These are phyloP conservation scores for Leistus spinibarbis DNA, from an alignment of 2,888 invertebrate species.

Conservation along the genomic window DNA sequence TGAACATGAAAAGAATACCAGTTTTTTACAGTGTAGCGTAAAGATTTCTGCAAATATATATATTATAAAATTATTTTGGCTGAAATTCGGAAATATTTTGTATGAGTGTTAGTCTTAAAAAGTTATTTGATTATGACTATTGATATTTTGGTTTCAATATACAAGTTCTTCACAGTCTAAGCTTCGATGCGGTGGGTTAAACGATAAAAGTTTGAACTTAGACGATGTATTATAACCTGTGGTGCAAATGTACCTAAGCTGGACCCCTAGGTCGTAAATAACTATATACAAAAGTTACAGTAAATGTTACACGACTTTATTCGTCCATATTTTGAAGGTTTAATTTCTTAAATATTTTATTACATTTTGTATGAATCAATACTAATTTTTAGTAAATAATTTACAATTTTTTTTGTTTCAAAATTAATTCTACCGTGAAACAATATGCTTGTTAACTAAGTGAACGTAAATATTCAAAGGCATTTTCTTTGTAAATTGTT, in stretches of 20 bases:
- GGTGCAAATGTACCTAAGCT: slow-evolving; percentile 12
- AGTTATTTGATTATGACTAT: not conserved
- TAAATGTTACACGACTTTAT: slow-evolving; percentile 27
- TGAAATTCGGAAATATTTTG: not conserved
- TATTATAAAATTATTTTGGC: too few relatives aligned
- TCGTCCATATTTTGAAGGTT: too few relatives aligned
- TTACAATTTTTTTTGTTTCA: too few relatives aligned
- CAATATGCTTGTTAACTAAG: too few relatives aligned
- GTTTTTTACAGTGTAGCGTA: too few relatives aligned
- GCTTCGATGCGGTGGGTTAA: not conserved
- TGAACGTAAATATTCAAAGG: too few relatives aligned
- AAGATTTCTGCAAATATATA: not conserved
- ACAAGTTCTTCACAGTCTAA: slow-evolving; percentile 17
- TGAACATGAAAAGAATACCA: too few relatives aligned
- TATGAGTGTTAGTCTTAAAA: not conserved
- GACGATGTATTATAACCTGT: slow-evolving; percentile 28
- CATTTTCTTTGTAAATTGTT: too few relatives aligned
- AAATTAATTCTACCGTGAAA: too few relatives aligned
- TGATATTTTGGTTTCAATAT: not conserved
- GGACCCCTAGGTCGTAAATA: slow-evolving; percentile 22
- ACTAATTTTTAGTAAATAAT: too few relatives aligned
- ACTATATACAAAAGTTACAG: not conserved
- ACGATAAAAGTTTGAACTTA: not conserved
- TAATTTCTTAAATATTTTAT: not conserved
- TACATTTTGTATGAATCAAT: too few relatives aligned